Evolutionary conservation across 2,113 vertebrate species (phyloP).

Genomic region (Calypte anna): DNA sequence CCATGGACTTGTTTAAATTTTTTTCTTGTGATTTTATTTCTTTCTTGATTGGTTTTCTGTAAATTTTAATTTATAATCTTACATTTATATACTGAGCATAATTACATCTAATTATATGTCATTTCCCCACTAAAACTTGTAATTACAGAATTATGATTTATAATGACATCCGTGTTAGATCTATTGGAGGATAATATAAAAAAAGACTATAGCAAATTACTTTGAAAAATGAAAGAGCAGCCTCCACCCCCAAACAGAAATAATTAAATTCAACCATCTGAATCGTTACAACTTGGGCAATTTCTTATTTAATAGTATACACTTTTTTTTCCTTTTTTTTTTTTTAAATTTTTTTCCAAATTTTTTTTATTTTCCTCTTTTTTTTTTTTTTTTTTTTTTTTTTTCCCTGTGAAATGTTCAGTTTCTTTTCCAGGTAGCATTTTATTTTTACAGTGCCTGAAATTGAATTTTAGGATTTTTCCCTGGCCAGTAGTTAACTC

Average conservation of each 20-base stretch:
- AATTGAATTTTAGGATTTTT: not conserved
- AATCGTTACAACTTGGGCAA: not conserved
- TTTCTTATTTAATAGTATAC: not conserved
- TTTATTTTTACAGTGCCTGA: not conserved
- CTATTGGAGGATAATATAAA: not conserved
- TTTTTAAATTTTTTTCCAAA: too few species aligned
- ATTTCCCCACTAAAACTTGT: conserved; percentile 47
- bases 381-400: not conserved
- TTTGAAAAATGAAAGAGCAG: not conserved
- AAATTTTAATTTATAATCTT: conserved; percentile 24
- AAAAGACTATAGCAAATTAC: not conserved
- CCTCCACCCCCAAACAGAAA: not conserved
- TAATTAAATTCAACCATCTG: not conserved
- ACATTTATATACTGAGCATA: conserved; percentile 35
- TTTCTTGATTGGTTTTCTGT: not conserved
- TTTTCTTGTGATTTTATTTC: not conserved
- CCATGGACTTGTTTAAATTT: not conserved
- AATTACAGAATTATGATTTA: conserved; percentile 54
- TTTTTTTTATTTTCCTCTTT: too few species aligned
- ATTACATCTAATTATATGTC: conserved; percentile 49
- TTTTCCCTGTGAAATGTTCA: not conserved
- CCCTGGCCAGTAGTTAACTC: not conserved
- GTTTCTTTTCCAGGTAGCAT: not conserved
- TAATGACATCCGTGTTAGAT: conserved; percentile 13
- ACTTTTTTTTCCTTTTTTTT: too few species aligned